Conservation (phyloP, 2,888 invertebrate species). For the Diaperis boleti region DNA sequence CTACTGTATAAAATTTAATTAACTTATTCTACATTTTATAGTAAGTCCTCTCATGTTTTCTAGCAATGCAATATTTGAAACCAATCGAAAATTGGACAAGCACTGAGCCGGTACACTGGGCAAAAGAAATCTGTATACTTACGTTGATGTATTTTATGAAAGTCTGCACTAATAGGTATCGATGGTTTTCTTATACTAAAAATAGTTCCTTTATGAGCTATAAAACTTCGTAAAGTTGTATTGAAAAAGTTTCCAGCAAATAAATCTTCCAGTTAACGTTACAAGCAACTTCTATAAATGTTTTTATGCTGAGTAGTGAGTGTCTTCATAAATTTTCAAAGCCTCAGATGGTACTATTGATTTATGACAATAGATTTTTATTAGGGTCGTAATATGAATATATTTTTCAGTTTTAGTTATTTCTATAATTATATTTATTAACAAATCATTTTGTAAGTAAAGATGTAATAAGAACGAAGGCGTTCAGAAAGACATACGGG, state of each 20-base stretch:
- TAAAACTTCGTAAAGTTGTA: constrained; percentile 13
- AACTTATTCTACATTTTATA: too few species aligned
- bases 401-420: background rate
- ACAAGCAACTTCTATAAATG: constrained; percentile 9
- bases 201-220: constrained; percentile 7
- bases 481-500: too few species aligned
- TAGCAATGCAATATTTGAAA: too few species aligned
- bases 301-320: background rate
- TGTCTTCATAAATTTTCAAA: constrained; percentile 17
- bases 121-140: constrained; percentile 13
- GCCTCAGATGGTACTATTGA: background rate
- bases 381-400: background rate
- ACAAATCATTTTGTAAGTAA: too few species aligned
- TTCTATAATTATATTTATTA: too few species aligned
- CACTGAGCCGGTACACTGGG: constrained; percentile 47
- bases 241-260: constrained; percentile 17
- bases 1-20: too few species aligned
- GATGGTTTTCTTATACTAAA: constrained; percentile 1
- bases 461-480: too few species aligned
- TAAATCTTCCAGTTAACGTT: constrained; percentile 20
- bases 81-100: too few species aligned
- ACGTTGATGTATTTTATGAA: constrained; percentile 3
- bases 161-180: background rate
- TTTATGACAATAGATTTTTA: constrained; percentile 8
- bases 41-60: too few species aligned